Base-by-base conservation (phyloP, 2,113 vertebrate species). In the Regulus satrapa region DNA sequence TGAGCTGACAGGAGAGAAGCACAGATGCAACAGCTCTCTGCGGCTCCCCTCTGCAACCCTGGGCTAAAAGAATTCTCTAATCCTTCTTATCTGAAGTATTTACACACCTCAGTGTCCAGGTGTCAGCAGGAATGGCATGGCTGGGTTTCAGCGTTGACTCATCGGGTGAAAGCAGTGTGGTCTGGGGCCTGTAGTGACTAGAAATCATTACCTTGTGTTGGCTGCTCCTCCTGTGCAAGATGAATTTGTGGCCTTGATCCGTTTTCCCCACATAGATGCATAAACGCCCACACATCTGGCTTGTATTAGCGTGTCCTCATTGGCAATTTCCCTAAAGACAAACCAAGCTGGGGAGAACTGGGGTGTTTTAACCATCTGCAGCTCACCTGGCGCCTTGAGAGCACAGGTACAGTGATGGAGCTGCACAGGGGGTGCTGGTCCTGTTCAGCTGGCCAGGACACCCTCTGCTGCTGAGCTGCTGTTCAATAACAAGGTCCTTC, bases 131-230 rank as follows among this genome's bases (percentile, higher is more conserved):
- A 73, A 83, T 15, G 63, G 73, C 67, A 49, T 1, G 3, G 74
- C 77, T 20, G 2, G 9, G 7, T 75, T 92, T 91, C 80, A 38
- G 73, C 84, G 69, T 88, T 96, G 94, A 94, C 78, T 96, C 92
- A 96, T 79, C 4, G 0, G 54, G 71, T 78, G 78, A 85, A 76
- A 92, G 78, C 72, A 76, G 51, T 19, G 89, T 80, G 89, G 69
- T 95, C 84, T 69, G 75, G 84, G 85, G 85, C 95, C 71, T 96
- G 93, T 74, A 94, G 89, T 1, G 51, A 96, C 94, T 94, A 66
- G 94, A 94, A 93, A 85, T 59, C 82, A 59, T 77, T 71, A 73
- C 74, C 55, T 71, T 14, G 16, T 6, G 29, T 56, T 89, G 89
- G 78, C 93, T 83, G 81, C 88, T 51, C 31, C 46, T 88, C 62